A percentile compares a stretch with the other conserved stretches of the same genome.
Conservation (phyloP, 2,888 invertebrate species). For the Apotomis capreana region DNA sequence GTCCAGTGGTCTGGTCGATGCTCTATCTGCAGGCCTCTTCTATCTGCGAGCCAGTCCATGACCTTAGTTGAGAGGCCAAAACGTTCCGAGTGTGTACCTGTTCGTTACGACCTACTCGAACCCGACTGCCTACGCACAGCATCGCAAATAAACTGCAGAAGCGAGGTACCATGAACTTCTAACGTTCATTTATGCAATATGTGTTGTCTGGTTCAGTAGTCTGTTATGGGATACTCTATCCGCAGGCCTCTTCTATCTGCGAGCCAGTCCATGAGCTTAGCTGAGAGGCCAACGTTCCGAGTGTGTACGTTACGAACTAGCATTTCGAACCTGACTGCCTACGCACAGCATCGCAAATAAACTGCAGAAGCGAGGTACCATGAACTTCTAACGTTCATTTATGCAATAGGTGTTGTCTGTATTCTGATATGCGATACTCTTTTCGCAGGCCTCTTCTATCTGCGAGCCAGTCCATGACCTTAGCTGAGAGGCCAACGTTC, state of each 20-base stretch:
- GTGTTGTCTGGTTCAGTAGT: no score
- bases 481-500: constrained; percentile 69
- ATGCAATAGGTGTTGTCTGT: not conserved
- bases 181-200: not conserved
- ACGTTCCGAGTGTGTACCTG: constrained; percentile 63
- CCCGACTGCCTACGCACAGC: constrained; percentile 28
- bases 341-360: constrained; percentile 18
- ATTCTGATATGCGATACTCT: no score
- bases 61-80: constrained; percentile 66
- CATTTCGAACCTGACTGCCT: constrained; percentile 35
- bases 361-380: constrained; percentile 4
- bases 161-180: constrained; percentile 3
- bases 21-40: constrained; percentile 43
- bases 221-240: constrained; percentile 38
- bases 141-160: constrained; percentile 18
- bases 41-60: constrained; percentile 30
- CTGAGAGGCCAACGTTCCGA: constrained; percentile 69
- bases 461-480: constrained; percentile 41
- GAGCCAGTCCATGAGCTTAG: constrained; percentile 45
- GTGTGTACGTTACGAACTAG: constrained; percentile 51
- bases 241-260: constrained; percentile 24
- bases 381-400: not conserved
- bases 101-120: constrained; percentile 45
- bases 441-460: constrained; percentile 43
- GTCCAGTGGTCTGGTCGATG: no score